Conservation (phyloP, 2,113 vertebrate genomes). For the Noturus placidus region DNA sequence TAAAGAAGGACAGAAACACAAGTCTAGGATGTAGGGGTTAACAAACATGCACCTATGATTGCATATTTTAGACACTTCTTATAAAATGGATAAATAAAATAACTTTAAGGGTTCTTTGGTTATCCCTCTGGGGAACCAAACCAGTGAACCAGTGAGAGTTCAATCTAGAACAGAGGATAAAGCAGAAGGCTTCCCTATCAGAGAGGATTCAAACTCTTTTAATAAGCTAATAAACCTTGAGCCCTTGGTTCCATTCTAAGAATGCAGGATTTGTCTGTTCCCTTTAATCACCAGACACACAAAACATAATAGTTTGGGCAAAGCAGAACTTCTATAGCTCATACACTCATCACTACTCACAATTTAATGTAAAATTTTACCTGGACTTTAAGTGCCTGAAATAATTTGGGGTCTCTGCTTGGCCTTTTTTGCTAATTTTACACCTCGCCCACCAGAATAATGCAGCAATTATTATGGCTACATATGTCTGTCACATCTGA, state of each 20-base stretch:
- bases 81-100: neutral
- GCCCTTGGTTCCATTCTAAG: neutral
- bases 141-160: neutral
- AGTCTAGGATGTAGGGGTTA: neutral
- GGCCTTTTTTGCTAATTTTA: neutral
- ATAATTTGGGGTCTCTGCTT: neutral
- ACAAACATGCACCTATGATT: neutral
- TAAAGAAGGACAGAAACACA: neutral
- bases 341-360: neutral
- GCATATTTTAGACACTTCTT: neutral
- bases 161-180: neutral
- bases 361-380: neutral
- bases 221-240: neutral
- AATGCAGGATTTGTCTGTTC: neutral
- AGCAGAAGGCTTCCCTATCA: neutral
- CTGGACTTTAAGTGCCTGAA: neutral
- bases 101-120: neutral
- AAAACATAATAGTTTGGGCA: neutral
- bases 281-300: neutral
- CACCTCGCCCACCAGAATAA: neutral
- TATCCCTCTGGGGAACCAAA: neutral
- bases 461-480: neutral
- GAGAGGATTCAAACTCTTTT: neutral
- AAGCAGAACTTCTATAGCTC: neutral
- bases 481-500: neutral